Evolutionary conservation across 2,113 vertebrate species (phyloP).

Genomic region (Acanthochromis polyacanthus): DNA sequence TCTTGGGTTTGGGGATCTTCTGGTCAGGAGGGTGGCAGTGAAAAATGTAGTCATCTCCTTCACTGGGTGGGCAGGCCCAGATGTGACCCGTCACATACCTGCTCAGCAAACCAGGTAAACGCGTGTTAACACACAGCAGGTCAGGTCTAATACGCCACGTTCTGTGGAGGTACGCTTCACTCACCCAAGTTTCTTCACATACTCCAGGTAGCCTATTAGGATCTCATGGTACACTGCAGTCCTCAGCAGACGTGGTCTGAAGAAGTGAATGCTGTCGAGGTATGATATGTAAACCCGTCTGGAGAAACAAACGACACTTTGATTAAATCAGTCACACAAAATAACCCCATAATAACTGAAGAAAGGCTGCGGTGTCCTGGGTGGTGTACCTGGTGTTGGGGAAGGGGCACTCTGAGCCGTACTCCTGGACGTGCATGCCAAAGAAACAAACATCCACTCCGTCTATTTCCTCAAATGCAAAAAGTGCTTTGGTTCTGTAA

Average conservation of each 20-base stretch:
- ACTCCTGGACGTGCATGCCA: constrained; percentile 99
- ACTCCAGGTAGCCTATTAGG: constrained; percentile 98
- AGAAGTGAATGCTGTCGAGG: constrained; percentile 99
- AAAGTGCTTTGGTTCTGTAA: constrained; percentile 99
- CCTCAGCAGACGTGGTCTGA: constrained; percentile 93
- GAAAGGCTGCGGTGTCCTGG: background rate
- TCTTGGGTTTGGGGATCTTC: constrained; percentile 98
- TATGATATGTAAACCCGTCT: constrained; percentile 99
- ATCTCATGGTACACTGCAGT: constrained; percentile 99
- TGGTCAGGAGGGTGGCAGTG: constrained; percentile 98
- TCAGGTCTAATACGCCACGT: background rate
- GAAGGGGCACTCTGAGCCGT: constrained; percentile 95
- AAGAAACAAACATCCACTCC: constrained; percentile 99
- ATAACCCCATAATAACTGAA: no score
- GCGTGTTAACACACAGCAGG: background rate
- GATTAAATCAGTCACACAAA: background rate
- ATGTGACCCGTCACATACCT: constrained; percentile 98
- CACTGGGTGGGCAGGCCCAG: constrained; percentile 98
- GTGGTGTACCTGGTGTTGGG: constrained; percentile 96
- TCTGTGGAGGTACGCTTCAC: constrained; percentile 51
- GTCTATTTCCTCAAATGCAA: constrained; percentile 99
- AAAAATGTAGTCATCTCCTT: constrained; percentile 99
- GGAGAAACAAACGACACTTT: constrained; percentile 14
- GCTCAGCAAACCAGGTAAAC: background rate
- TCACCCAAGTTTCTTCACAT: constrained; percentile 98